Conservation (phyloP, 2,888 invertebrate genomes). For the Eupithecia insigniata region DNA sequence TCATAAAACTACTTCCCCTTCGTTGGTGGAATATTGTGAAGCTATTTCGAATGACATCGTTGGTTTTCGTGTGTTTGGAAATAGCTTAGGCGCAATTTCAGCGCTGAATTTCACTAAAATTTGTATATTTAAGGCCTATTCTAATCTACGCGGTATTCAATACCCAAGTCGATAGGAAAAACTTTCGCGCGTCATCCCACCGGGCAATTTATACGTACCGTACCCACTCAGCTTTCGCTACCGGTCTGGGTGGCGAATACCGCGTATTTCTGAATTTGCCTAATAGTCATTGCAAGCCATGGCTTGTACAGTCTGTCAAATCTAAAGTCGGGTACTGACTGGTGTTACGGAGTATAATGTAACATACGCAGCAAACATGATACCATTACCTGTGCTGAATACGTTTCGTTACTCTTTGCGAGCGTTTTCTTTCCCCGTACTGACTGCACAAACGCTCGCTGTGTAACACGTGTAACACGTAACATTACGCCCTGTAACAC, state of each 20-base stretch:
- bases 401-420: too few relatives aligned
- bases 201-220: background rate
- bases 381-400: too few relatives aligned
- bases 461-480: too few relatives aligned
- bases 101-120: background rate
- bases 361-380: too few relatives aligned
- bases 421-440: too few relatives aligned
- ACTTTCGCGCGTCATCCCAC: background rate
- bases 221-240: background rate
- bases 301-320: too few relatives aligned
- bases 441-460: too few relatives aligned
- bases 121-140: background rate
- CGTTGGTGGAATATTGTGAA: constrained; percentile 52
- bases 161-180: background rate
- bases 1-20: constrained; percentile 81
- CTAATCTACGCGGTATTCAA: background rate
- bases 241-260: background rate
- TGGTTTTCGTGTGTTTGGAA: constrained; percentile 53
- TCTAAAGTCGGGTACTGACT: too few relatives aligned
- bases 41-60: constrained; percentile 59
- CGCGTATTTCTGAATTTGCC: background rate
- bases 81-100: background rate
- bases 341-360: too few relatives aligned
- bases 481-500: too few relatives aligned
- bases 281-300: too few relatives aligned